Evolutionary conservation across 2,113 vertebrate species (phyloP), one percentile per base, ranked within the genome.

Genomic region (Sialia sialis): DNA sequence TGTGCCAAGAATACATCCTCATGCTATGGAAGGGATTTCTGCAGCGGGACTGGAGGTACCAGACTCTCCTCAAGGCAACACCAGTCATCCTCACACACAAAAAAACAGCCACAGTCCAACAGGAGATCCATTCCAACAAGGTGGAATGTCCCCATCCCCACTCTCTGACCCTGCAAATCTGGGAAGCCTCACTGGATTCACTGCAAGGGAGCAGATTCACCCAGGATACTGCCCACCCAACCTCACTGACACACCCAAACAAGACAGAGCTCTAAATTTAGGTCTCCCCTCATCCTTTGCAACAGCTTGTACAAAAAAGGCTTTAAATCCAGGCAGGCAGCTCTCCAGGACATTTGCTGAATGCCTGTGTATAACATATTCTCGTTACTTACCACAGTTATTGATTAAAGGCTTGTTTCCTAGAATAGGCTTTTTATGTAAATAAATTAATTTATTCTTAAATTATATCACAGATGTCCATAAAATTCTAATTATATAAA

Each of bases 401-500:
- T 72, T 84, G 77, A 94, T 91, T 84, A 95, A 91, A 89, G 27
- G n/a, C 58, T 84, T 87, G 51, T 74, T 94, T 72, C 81, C 77
- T 52, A 75, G 36, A 87, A 87, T 36, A 89, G 81, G 21, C 13
- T 9, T 41, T 78, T 79, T 56, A 95, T 69, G 79, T 79, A 93
- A 93, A 84, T 81, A 95, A 78, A 94, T 84, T 90, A 92, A 95
- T 89, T 56, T 51, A 84, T 78, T 89, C 87, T 70, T 91, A 92
- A 96, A 92, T 81, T 87, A 26, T 87, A 91, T 76, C 87, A 83
- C 93, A 96, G 93, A 95, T 95, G 92, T 87, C 90, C 85, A 90
- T 83, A 85, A 93, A 94, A 93, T 90, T 62, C 75, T 91, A 87
- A 93, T 82, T 95, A 93, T 67, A 89, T 70, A 87, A 88, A 94